A percentile compares a stretch with the other conserved stretches of the same genome.
These are phyloP conservation scores for Todiramphus chloris DNA, from an alignment of 2,113 vertebrate species.

Conservation along the genomic window DNA sequence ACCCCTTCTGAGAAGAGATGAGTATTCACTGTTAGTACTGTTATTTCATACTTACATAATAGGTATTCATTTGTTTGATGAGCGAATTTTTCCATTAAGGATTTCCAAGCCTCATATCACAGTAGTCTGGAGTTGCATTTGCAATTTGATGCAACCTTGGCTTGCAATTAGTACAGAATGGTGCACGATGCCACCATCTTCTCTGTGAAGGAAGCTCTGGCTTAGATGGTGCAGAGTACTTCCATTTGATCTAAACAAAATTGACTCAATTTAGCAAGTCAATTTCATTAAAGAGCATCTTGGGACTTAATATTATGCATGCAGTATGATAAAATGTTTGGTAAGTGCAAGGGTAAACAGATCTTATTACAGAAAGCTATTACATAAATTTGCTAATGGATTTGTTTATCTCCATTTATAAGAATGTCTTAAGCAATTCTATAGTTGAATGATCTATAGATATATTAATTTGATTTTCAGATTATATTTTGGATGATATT, in stretches of 20 bases:
- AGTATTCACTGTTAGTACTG: neutral
- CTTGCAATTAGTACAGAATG: neutral
- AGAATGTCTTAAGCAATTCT: neutral
- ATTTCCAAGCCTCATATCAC: neutral
- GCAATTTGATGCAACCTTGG: neutral
- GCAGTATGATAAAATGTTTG: neutral
- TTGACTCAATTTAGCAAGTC: slow-evolving; percentile 18
- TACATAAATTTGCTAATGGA: slow-evolving; percentile 22
- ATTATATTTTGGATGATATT: neutral
- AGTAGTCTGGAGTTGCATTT: neutral
- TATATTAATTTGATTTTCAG: neutral
- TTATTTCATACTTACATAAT: slow-evolving; percentile 12
- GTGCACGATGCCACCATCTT: neutral
- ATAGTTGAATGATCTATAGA: neutral
- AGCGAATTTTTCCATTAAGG: slow-evolving; percentile 17
- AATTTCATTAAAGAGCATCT: slow-evolving; percentile 6
- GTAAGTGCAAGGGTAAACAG: slow-evolving; percentile 13
- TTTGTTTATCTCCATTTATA: slow-evolving; percentile 24
- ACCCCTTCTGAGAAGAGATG: slow-evolving; percentile 1
- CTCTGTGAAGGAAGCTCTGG: neutral
- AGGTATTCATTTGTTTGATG: neutral
- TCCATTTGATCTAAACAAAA: slow-evolving; percentile 2
- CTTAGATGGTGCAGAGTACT: neutral
- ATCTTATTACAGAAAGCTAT: slow-evolving; percentile 10
- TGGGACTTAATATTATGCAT: neutral